These are phyloP conservation scores for Panurus biarmicus DNA, from an alignment of 2,113 vertebrate species.

Conservation along the genomic window DNA sequence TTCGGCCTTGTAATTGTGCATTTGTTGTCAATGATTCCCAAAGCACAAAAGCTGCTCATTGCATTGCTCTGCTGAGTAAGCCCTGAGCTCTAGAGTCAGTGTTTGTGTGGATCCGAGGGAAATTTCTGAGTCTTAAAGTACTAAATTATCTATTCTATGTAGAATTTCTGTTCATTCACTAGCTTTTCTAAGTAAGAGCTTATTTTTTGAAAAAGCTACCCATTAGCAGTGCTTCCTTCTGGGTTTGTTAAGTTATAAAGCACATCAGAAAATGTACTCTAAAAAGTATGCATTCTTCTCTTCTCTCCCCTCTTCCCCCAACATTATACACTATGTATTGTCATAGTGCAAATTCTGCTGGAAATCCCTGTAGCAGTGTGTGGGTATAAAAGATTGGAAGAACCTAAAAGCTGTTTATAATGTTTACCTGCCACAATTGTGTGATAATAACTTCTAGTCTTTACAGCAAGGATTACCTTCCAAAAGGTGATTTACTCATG, in stretches of 20 bases:
- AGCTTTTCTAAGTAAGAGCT: neutral
- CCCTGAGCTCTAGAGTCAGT: neutral
- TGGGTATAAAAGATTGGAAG: constrained; percentile 23
- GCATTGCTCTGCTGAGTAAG: neutral
- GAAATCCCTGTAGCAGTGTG: constrained; percentile 21
- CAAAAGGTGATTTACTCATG: constrained; percentile 36
- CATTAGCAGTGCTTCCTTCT: neutral
- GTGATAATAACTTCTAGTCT: constrained; percentile 40
- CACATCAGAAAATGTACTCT: neutral
- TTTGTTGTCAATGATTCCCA: neutral
- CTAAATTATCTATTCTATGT: neutral
- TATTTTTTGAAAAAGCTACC: neutral
- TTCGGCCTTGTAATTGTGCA: neutral
- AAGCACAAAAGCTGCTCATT: neutral
- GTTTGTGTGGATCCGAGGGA: neutral
- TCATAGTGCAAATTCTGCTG: constrained; percentile 14
- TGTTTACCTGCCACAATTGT: constrained; percentile 52
- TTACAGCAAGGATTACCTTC: constrained; percentile 48
- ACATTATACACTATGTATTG: neutral
- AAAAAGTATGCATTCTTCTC: neutral
- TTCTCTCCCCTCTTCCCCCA: neutral
- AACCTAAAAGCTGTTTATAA: constrained; percentile 55
- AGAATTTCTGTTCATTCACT: neutral
- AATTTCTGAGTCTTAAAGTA: neutral
- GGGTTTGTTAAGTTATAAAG: neutral